Conservation (phyloP, 2,797 vertebrate genomes). For the Lacerta viridis region DNA sequence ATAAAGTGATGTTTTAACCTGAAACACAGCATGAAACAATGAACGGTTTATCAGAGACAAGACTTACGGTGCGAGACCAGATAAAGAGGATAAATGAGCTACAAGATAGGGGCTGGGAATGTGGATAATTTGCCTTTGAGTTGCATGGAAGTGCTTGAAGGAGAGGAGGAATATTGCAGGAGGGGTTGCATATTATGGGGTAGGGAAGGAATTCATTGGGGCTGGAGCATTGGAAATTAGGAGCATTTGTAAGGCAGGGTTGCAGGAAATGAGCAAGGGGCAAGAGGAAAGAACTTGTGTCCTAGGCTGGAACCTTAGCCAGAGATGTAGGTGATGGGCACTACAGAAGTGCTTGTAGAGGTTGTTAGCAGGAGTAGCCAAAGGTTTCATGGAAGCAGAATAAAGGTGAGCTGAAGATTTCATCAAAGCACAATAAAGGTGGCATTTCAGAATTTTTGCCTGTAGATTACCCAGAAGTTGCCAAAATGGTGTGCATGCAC, state of each 20-base stretch:
- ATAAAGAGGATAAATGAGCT: neutral
- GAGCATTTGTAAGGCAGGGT: neutral
- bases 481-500: neutral
- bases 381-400: neutral
- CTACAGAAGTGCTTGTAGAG: neutral
- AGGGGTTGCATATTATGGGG: neutral
- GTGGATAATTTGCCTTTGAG: neutral
- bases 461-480: neutral
- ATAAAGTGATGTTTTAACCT: neutral
- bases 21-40: neutral
- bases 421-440: neutral
- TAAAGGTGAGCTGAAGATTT: neutral
- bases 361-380: neutral
- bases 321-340: neutral
- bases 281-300: neutral
- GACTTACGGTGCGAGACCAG: neutral
- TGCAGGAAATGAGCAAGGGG: neutral
- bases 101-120: neutral
- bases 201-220: neutral
- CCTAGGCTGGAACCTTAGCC: neutral
- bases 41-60: neutral
- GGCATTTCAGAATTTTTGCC: neutral
- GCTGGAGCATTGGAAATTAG: too few species aligned
- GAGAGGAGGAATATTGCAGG: neutral
- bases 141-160: neutral